Evolutionary conservation across 2,888 invertebrate genomes (phyloP).

Genomic region (Athalia circularis): DNA sequence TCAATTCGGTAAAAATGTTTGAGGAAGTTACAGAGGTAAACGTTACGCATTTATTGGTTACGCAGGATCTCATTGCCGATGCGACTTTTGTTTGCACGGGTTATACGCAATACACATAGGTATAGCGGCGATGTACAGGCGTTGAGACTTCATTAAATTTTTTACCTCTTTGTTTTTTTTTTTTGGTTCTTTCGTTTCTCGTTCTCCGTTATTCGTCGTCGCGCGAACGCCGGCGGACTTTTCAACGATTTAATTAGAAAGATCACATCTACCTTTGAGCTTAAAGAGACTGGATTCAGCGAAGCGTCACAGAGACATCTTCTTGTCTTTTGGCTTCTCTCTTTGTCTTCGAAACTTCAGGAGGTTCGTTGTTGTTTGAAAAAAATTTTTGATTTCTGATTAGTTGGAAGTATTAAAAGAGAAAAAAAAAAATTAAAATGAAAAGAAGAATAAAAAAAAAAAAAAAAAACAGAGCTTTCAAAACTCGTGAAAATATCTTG

Average conservation of each 20-base stretch:
- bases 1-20: too few relatives aligned
- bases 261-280: slow-evolving; percentile 36
- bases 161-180: background rate
- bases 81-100: too few relatives aligned
- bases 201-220: background rate
- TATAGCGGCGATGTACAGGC: background rate
- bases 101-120: too few relatives aligned
- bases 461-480: background rate
- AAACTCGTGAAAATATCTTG: too few relatives aligned
- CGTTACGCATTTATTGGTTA: too few relatives aligned
- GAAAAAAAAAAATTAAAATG: background rate
- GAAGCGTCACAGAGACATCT: slow-evolving; percentile 23
- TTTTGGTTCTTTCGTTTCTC: background rate
- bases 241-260: slow-evolving; percentile 42
- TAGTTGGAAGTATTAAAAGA: too few relatives aligned
- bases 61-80: too few relatives aligned
- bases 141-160: background rate
- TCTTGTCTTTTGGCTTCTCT: background rate
- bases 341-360: background rate
- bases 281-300: slow-evolving; percentile 6
- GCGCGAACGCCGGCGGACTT: slow-evolving; percentile 10
- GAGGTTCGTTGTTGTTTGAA: slow-evolving; percentile 10
- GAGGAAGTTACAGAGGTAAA: too few relatives aligned
- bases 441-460: background rate
- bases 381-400: too few relatives aligned